Conservation (phyloP, 1,140 invertebrate genomes). For the Polypedilum vanderplanki region DNA sequence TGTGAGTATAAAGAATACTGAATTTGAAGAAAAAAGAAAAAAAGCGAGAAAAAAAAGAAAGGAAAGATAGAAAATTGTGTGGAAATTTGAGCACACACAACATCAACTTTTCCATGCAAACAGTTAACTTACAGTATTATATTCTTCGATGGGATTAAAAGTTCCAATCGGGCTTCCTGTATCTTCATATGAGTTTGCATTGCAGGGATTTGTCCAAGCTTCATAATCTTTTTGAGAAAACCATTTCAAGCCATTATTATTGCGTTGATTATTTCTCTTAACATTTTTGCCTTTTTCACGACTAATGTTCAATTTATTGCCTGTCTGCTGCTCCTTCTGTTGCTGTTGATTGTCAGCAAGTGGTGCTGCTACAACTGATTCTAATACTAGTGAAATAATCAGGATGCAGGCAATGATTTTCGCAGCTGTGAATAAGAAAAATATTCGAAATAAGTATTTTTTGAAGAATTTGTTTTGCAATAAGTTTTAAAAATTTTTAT, state of each 20-base stretch:
- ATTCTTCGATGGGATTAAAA: background rate
- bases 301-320: background rate
- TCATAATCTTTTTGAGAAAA: background rate
- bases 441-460: background rate
- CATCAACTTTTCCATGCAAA: too few relatives aligned
- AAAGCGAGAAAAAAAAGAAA: background rate
- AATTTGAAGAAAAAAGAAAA: background rate
- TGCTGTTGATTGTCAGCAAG: constrained; percentile 19
- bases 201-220: background rate
- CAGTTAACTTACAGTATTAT: background rate
- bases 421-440: background rate
- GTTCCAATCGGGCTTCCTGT: too few relatives aligned
- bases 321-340: background rate
- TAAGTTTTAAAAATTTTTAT: too few relatives aligned
- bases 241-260: background rate
- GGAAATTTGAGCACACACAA: too few relatives aligned
- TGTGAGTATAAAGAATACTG: background rate
- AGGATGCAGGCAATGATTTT: constrained; percentile 26
- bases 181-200: background rate
- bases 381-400: background rate
- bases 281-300: background rate
- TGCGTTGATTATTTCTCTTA: background rate
- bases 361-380: background rate
- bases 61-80: background rate
- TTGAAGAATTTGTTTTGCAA: background rate